Conservation (phyloP, 2,113 vertebrate species). For the Gopherus flavomarginatus region DNA sequence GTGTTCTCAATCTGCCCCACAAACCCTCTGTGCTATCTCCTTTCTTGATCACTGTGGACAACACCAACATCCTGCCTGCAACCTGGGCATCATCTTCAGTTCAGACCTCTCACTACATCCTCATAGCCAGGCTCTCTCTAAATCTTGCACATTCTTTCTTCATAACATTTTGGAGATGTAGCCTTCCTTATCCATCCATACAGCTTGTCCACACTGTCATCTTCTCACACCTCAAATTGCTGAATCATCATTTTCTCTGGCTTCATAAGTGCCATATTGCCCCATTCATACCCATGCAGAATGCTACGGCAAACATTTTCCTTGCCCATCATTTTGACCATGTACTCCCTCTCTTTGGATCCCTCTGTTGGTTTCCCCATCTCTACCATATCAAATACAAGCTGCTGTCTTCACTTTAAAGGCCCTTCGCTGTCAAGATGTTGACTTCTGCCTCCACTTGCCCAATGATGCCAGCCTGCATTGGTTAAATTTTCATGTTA, state of each 20-base stretch:
- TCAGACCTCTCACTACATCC: neutral
- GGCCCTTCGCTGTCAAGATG: neutral
- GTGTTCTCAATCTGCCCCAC: neutral
- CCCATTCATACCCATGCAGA: neutral
- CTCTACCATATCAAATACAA: neutral
- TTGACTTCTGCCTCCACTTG: neutral
- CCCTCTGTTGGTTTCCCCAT: neutral
- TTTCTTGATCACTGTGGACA: neutral
- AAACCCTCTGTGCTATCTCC: neutral
- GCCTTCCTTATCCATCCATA: neutral
- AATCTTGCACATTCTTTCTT: neutral
- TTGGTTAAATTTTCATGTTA: neutral
- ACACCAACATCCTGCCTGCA: neutral
- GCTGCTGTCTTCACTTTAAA: neutral
- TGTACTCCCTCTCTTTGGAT: neutral
- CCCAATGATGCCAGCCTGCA: neutral
- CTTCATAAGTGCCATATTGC: neutral
- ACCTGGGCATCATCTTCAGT: neutral
- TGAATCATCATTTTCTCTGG: neutral
- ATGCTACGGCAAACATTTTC: neutral
- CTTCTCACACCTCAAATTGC: neutral
- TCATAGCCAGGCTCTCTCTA: neutral
- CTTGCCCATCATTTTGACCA: neutral
- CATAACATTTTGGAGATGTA: neutral
- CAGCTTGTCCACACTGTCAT: neutral